Conservation (phyloP, 2,113 vertebrate species). For the Dryoscopus gambensis region DNA sequence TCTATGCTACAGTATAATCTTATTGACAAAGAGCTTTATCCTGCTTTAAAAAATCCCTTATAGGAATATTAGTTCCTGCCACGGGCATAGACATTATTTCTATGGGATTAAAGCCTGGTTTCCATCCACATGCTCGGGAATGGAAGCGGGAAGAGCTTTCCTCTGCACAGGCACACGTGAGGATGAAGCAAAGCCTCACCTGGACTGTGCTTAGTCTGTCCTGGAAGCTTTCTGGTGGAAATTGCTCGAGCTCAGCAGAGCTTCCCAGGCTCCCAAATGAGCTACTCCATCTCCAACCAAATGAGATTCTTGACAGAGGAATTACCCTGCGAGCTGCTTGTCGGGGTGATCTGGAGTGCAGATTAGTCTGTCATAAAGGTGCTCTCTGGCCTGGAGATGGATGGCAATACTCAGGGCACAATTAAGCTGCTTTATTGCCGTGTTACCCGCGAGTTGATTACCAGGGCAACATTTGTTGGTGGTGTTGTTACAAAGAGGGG, state of each 20-base stretch:
- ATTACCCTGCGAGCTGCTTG: neutral
- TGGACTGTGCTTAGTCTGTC: neutral
- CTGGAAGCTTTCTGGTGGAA: neutral
- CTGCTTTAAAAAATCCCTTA: neutral
- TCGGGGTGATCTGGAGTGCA: neutral
- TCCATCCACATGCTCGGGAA: rapidly evolving
- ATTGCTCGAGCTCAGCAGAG: neutral
- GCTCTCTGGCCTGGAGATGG: neutral
- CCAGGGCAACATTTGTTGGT: neutral
- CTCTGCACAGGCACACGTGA: neutral
- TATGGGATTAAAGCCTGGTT: neutral
- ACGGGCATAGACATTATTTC: neutral
- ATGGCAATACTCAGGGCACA: neutral
- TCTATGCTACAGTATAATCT: neutral
- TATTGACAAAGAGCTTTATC: neutral
- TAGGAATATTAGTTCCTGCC: neutral
- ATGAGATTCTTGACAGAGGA: neutral
- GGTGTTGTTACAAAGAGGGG: neutral
- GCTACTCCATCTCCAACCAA: neutral
- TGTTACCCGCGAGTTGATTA: neutral
- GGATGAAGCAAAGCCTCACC: neutral
- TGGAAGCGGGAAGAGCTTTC: neutral
- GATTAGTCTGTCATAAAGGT: neutral
- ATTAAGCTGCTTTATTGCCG: neutral
- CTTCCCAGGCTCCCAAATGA: neutral